A percentile compares a stretch with the other conserved stretches of the same genome.
Conservation (phyloP, 1,140 invertebrate species). For the Trypoxylus dichotomus region DNA sequence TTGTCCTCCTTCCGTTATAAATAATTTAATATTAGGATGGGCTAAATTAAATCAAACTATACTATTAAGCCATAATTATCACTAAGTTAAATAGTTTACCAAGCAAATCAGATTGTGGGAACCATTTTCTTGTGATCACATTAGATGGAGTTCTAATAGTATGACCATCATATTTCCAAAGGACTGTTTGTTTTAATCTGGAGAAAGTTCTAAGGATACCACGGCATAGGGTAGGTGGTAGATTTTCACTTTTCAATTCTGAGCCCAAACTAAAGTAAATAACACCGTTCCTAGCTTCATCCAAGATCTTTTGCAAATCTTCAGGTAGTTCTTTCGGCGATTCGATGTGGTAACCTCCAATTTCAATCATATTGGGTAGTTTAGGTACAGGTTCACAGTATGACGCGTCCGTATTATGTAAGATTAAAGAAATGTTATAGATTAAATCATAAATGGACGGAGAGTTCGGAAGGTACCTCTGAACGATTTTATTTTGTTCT, state of each 20-base stretch:
- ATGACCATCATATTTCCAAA: constrained; percentile 71
- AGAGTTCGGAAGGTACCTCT: constrained; percentile 52
- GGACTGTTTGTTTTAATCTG: constrained; percentile 50
- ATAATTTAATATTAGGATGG: not conserved
- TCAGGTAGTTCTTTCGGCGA: constrained; percentile 49
- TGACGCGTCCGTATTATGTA: not conserved
- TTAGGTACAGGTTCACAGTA: constrained; percentile 51
- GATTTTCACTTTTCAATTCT: constrained; percentile 57
- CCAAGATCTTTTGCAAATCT: constrained; percentile 55
- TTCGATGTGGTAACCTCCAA: constrained; percentile 58
- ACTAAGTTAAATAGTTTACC: constrained; percentile 26
- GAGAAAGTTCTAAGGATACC: constrained; percentile 47
- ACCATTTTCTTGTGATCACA: constrained; percentile 65
- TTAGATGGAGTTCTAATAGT: constrained; percentile 60
- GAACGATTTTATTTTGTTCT: constrained; percentile 50
- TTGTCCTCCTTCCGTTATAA: not conserved
- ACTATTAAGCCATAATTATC: not conserved
- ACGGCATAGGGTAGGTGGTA: constrained; percentile 43
- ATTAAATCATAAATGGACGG: constrained; percentile 57
- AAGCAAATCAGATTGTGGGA: constrained; percentile 66
- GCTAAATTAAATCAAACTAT: not conserved
- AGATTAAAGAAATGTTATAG: constrained; percentile 56
- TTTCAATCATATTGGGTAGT: constrained; percentile 59
- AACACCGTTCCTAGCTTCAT: constrained; percentile 55
- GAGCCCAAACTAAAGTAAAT: constrained; percentile 64